Evolutionary conservation across 2,797 vertebrate genomes (phyloP).

Genomic region (Rousettus madagascariensis): DNA sequence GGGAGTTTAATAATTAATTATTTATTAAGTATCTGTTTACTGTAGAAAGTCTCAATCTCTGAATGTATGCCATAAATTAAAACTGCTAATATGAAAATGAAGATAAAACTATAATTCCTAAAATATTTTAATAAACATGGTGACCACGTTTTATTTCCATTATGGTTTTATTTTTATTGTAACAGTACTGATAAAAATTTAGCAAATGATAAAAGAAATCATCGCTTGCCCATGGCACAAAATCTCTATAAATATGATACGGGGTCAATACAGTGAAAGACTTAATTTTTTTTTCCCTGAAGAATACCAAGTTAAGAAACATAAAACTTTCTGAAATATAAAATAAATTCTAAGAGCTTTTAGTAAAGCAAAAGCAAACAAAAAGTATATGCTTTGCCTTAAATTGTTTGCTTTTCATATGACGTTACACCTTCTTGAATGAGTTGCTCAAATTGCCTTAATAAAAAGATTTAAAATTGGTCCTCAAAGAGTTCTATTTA

Average conservation of each 20-base stretch:
- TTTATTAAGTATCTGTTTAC: constrained; percentile 35
- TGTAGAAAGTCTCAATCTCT: neutral
- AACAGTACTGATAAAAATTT: constrained; percentile 57
- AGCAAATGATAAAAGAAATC: constrained; percentile 47
- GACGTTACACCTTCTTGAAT: neutral
- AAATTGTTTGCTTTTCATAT: neutral
- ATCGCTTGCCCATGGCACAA: neutral
- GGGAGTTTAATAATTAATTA: constrained; percentile 7
- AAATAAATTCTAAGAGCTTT: constrained; percentile 16
- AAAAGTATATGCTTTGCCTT: neutral
- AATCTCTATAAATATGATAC: neutral
- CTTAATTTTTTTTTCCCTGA: neutral
- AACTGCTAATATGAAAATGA: neutral
- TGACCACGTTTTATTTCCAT: neutral
- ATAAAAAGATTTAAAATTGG: neutral
- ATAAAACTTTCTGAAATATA: neutral
- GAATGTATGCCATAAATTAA: constrained; percentile 20
- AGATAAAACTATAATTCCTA: neutral
- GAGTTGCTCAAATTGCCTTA: neutral
- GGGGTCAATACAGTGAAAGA: neutral
- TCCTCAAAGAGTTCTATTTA: neutral
- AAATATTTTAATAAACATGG: constrained; percentile 2
- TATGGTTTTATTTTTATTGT: constrained; percentile 54
- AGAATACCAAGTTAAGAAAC: neutral
- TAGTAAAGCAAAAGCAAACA: neutral